A percentile compares a stretch with the other conserved stretches of the same genome.
phyloP scores from a whole-genome alignment of 2,113 vertebrate genomes.

The Cyanocitta stelleri region DNA sequence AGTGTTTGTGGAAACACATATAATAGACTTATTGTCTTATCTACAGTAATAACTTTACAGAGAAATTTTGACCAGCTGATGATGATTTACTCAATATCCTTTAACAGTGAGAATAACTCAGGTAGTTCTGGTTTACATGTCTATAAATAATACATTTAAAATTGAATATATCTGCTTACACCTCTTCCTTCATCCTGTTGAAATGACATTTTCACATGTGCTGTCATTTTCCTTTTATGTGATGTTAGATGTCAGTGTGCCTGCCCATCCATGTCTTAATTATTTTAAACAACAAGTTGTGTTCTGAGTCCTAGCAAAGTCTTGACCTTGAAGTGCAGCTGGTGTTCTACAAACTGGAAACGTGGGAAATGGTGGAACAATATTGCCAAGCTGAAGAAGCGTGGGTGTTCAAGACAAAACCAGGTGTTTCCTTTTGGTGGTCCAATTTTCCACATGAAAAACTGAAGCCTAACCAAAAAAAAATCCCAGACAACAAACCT shows the following conservation, averaged over 20 bases:
- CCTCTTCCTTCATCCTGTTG: neutral
- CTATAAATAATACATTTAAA: neutral
- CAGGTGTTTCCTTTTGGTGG: constrained; percentile 74
- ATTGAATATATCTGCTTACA: neutral
- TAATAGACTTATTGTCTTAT: neutral
- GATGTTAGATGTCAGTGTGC: neutral
- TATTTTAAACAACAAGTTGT: neutral
- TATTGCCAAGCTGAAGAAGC: constrained; percentile 44
- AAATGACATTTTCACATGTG: neutral
- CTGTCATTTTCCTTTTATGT: neutral
- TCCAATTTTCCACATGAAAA: constrained; percentile 48
- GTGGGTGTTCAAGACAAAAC: constrained; percentile 18
- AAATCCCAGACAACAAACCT: neutral
- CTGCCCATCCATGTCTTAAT: neutral
- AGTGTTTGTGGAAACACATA: neutral
- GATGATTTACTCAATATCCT: neutral
- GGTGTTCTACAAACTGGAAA: constrained; percentile 45
- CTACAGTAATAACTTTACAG: neutral
- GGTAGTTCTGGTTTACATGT: neutral
- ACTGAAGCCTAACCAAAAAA: constrained; percentile 13
- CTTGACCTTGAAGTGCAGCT: constrained; percentile 43
- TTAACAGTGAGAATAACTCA: neutral
- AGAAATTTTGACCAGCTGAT: neutral
- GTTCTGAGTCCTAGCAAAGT: constrained; percentile 17
- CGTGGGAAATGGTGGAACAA: neutral